Evolutionary conservation across 2,888 invertebrate species (phyloP), one percentile per base, ranked within the genome.

Genomic region (Drosophila rubida): DNA sequence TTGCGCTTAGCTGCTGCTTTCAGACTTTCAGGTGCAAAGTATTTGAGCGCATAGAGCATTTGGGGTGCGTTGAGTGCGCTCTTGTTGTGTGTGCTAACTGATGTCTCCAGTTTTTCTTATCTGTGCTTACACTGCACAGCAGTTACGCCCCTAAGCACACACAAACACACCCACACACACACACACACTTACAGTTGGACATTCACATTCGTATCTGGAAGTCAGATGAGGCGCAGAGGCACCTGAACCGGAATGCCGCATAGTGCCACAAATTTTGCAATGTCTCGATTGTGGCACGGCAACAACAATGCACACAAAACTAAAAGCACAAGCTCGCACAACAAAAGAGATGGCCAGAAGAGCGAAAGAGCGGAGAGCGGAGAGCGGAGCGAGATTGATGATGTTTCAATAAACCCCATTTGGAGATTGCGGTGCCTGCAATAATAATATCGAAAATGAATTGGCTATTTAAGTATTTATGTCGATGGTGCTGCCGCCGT

Each of bases 401-500:
- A 78, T 74, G 70, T 78, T 78, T 78, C 86, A 88, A 85, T 86
- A 80, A 70, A 72, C 54, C 63, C 69, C 65, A 76, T 75, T 80
- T 68, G 64, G 54, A 61, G 63, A 72, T 69, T 85, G 71, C 84
- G 69, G 50, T 62, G 58, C 54, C 63, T 46, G 70, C 66, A 74
- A 41, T 75, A 72, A 69, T 73, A 75, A 80, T 72, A 84, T 69
- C 59, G 48, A 71, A 82, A 81, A 85, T 81, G 76, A 76, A 76
- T 69, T 68, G 78, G 80, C 65, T 76, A 63, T 67, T 71, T 69
- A 71, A 68, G 59, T 54, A 61, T 53, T 66, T 46, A 57, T 59
- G 44, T 48, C 23, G 19, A 27, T 50, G 19, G 19, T 50, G 55
- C 6, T 27, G 22, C 23, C 13, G 8, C 11, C 11, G 35, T 30